These are phyloP conservation scores for Ellobium chinense DNA, from an alignment of 2,888 invertebrate species.

Conservation along the genomic window DNA sequence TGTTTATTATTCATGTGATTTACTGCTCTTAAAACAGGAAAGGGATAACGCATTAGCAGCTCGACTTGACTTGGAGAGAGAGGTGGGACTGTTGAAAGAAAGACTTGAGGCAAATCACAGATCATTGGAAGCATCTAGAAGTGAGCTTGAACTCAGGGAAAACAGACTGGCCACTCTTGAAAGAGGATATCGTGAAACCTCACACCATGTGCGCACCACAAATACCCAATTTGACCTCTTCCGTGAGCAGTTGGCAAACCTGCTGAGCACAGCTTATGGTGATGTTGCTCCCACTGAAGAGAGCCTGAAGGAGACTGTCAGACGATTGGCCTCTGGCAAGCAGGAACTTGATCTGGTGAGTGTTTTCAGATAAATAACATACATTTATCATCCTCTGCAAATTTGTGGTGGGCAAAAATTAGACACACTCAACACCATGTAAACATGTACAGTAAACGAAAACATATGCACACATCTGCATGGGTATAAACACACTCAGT, in stretches of 20 bases:
- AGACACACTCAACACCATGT: too few species aligned
- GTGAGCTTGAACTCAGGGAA: constrained; percentile 69
- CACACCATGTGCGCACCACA: constrained; percentile 57
- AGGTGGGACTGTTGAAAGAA: constrained; percentile 68
- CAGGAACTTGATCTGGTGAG: constrained; percentile 72
- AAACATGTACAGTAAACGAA: too few species aligned
- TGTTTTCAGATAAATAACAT: background rate
- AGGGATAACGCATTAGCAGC: constrained; percentile 69
- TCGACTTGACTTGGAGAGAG: constrained; percentile 68
- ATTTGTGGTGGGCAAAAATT: too few species aligned
- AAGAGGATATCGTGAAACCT: constrained; percentile 53
- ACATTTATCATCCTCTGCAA: too few species aligned
- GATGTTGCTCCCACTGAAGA: constrained; percentile 70
- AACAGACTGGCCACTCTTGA: constrained; percentile 51
- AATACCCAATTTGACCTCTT: constrained; percentile 65
- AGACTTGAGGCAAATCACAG: constrained; percentile 68
- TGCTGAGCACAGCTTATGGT: constrained; percentile 66
- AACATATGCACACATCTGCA: too few species aligned
- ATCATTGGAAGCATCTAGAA: constrained; percentile 65
- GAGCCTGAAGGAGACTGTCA: constrained; percentile 67
- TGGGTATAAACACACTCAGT: too few species aligned
- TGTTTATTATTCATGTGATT: too few species aligned
- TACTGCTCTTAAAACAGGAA: constrained; percentile 66
- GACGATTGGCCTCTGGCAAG: constrained; percentile 55
- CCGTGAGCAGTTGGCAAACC: constrained; percentile 70